Evolutionary conservation across 2,113 vertebrate genomes (phyloP).

Genomic region (Gila orcuttii): DNA sequence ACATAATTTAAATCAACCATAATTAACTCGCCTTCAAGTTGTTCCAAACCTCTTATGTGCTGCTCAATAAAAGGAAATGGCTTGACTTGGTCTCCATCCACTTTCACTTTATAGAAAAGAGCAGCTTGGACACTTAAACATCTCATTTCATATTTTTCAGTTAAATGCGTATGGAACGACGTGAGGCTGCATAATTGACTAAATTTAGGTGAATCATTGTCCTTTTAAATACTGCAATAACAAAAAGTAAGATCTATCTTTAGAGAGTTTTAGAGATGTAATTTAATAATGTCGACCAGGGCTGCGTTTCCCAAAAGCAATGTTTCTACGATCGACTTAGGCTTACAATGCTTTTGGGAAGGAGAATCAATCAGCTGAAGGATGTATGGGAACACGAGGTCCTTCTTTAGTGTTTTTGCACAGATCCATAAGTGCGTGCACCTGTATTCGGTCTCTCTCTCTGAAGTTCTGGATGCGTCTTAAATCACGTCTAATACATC

Average conservation of each 20-base stretch:
- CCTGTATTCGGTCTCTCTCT: conserved; percentile 17
- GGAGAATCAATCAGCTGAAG: conserved; percentile 74
- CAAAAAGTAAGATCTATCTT: conserved; percentile 6
- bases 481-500: conserved; percentile 16
- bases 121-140: background rate
- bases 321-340: too few species aligned
- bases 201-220: background rate
- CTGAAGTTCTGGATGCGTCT: conserved; percentile 16
- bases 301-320: too few species aligned
- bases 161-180: background rate
- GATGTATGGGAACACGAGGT: conserved; percentile 42
- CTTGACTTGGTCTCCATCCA: background rate
- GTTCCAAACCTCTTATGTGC: background rate
- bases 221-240: conserved; percentile 17
- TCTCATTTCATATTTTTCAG: background rate
- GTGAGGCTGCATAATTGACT: background rate
- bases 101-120: background rate
- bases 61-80: background rate
- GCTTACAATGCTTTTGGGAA: too few species aligned
- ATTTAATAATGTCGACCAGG: background rate
- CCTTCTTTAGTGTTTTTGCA: conserved; percentile 35
- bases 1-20: background rate
- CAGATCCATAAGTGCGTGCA: conserved; percentile 20
- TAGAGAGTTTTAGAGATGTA: background rate
- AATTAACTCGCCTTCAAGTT: background rate